Conservation (phyloP, 2,113 vertebrate genomes). For the Bubo blakistoni region DNA sequence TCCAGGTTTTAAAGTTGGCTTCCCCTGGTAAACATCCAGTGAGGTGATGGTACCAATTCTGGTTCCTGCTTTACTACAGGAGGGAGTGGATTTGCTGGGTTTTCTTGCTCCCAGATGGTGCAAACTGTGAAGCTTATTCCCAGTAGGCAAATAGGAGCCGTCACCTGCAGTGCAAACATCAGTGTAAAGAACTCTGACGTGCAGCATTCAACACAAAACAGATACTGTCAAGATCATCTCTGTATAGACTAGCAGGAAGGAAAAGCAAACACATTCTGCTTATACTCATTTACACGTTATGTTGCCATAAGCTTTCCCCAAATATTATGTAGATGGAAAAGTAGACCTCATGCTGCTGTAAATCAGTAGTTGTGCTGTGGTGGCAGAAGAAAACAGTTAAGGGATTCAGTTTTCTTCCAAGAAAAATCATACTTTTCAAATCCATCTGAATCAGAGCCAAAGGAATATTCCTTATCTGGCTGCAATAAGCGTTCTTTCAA, state of each 20-base stretch:
- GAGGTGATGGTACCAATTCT: not conserved
- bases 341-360: constrained; percentile 59
- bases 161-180: constrained; percentile 8
- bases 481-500: constrained; percentile 24
- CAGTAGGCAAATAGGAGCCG: not conserved
- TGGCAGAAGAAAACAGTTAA: constrained; percentile 64
- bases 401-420: constrained; percentile 68
- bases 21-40: not conserved
- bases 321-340: constrained; percentile 71
- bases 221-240: constrained; percentile 37
- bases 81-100: not conserved
- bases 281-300: constrained; percentile 53
- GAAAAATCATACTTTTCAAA: constrained; percentile 70
- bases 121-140: not conserved
- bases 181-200: not conserved
- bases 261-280: constrained; percentile 61
- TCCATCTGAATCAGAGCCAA: constrained; percentile 64
- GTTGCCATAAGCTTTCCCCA: constrained; percentile 60
- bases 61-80: not conserved
- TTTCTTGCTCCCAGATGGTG: not conserved
- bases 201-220: constrained; percentile 20
- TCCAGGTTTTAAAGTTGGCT: not conserved
- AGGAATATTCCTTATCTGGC: constrained; percentile 73
- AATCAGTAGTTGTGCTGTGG: constrained; percentile 63
- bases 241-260: constrained; percentile 15